A percentile compares a stretch with the other conserved stretches of the same genome.
Conservation (phyloP, 1,140 invertebrate species). For the Periplaneta americana region DNA sequence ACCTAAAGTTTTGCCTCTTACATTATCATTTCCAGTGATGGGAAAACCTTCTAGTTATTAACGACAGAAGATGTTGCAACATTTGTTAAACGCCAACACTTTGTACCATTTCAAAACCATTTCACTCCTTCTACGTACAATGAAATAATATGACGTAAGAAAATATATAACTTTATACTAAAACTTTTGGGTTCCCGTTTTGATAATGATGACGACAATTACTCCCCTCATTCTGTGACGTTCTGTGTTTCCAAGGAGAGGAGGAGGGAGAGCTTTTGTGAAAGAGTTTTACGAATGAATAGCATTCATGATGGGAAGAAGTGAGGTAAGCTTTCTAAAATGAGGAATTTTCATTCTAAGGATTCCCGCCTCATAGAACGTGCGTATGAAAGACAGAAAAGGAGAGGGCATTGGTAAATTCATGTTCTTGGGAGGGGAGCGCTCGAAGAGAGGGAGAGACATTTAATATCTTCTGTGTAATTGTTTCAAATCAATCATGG, state of each 20-base stretch:
- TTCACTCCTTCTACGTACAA: background rate
- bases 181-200: background rate
- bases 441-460: background rate
- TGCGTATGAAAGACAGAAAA: background rate
- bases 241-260: background rate
- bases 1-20: background rate
- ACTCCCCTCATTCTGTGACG: background rate
- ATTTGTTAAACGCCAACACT: background rate
- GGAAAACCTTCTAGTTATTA: background rate
- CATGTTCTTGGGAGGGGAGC: background rate
- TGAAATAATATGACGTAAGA: background rate
- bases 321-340: background rate
- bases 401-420: background rate
- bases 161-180: background rate
- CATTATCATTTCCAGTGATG: background rate
- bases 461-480: background rate
- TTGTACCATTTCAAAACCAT: background rate
- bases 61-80: background rate
- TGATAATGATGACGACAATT: background rate
- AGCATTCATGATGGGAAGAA: background rate
- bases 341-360: background rate
- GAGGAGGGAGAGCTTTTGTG: background rate
- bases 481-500: background rate
- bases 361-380: background rate
- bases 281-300: background rate